phyloP scores from a whole-genome alignment of 2,888 invertebrate genomes.

The Beris chalybata region DNA sequence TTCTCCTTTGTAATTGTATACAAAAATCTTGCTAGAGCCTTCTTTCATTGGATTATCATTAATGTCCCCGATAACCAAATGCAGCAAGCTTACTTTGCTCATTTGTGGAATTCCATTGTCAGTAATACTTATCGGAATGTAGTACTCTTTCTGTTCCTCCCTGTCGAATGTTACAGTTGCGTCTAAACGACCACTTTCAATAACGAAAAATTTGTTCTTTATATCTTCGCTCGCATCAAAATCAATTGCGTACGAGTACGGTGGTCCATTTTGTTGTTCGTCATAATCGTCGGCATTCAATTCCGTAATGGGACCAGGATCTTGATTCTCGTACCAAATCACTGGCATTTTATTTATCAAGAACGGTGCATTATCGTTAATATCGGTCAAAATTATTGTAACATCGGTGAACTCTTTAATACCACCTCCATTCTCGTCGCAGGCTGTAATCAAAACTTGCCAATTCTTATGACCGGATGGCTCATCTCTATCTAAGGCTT shows the following conservation, averaged over 20 bases:
- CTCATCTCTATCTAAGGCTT: conserved; percentile 84
- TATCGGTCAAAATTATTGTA: conserved; percentile 71
- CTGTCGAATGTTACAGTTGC: conserved; percentile 82
- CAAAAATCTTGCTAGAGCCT: conserved; percentile 87
- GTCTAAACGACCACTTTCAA: conserved; percentile 66
- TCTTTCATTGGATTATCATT: conserved; percentile 91
- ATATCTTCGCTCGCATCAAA: conserved; percentile 68
- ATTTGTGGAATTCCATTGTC: conserved; percentile 77
- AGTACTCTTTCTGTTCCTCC: conserved; percentile 83
- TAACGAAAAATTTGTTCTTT: conserved; percentile 70
- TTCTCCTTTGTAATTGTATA: conserved; percentile 91
- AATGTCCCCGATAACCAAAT: conserved; percentile 89
- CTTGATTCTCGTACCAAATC: conserved; percentile 80
- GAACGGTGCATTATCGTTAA: conserved; percentile 94
- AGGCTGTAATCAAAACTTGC: conserved; percentile 74
- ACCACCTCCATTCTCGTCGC: conserved; percentile 73
- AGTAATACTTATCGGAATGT: conserved; percentile 84
- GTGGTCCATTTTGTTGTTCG: conserved; percentile 80
- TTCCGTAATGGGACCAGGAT: conserved; percentile 68
- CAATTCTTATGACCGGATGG: conserved; percentile 82
- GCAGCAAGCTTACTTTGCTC: conserved; percentile 81
- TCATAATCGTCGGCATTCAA: conserved; percentile 81
- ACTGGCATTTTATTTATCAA: conserved; percentile 79
- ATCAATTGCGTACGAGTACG: conserved; percentile 69
- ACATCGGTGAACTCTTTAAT: conserved; percentile 68